These are phyloP conservation scores for Anhinga rufa DNA, from an alignment of 2,113 vertebrate species.

Conservation along the genomic window DNA sequence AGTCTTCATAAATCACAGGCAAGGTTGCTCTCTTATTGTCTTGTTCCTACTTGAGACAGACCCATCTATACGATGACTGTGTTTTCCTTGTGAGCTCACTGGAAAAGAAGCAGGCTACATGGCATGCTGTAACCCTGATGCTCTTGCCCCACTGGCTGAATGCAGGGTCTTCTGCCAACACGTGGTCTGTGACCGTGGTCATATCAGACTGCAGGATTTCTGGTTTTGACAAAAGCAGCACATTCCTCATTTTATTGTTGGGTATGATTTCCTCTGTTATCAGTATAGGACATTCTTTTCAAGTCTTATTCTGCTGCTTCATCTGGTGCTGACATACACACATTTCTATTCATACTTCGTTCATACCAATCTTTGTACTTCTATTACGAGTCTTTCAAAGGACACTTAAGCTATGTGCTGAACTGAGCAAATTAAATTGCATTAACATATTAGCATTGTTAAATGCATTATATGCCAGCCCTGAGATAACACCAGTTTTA, in stretches of 20 bases:
- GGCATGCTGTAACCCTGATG: neutral
- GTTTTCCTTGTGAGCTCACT: neutral
- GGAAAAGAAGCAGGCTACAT: neutral
- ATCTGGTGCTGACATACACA: neutral
- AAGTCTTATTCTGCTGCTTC: neutral
- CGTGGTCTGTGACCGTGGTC: fast-evolving
- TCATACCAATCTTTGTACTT: neutral
- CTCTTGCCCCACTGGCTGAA: neutral
- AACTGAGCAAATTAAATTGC: neutral
- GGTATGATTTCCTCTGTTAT: neutral
- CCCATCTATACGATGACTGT: neutral
- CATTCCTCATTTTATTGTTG: neutral
- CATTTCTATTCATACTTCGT: neutral
- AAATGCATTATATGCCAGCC: neutral
- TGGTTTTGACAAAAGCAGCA: neutral
- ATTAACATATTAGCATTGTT: neutral
- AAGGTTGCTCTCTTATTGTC: neutral
- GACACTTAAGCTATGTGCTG: neutral
- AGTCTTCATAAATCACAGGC: neutral
- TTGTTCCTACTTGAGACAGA: neutral
- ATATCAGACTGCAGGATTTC: neutral
- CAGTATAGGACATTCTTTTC: neutral
- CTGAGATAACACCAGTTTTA: neutral
- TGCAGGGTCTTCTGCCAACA: neutral
- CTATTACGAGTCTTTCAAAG: neutral